Evolutionary conservation across 2,797 vertebrate genomes (phyloP).

Genomic region (Semotilus atromaculatus): DNA sequence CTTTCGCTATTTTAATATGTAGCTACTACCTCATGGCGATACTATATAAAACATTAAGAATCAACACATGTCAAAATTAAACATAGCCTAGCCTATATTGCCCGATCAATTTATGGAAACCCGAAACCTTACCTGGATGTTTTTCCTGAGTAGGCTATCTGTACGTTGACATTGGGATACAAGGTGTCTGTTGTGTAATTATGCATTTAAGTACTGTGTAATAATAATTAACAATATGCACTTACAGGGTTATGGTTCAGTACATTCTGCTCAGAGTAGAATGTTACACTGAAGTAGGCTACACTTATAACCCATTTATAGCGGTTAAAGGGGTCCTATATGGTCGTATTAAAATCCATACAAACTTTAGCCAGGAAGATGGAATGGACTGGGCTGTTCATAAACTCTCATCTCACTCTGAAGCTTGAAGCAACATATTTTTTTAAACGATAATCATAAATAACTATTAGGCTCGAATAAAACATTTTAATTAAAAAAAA

Average conservation of each 20-base stretch:
- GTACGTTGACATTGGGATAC: background rate
- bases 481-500: slow-evolving; percentile 94
- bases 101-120: background rate
- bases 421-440: slow-evolving; percentile 17
- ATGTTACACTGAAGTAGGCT: background rate
- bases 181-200: too few species aligned
- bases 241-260: too few species aligned
- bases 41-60: slow-evolving; percentile 60
- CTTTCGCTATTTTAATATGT: slow-evolving; percentile 74
- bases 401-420: background rate
- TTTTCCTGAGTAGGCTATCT: background rate
- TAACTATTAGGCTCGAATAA: slow-evolving; percentile 15
- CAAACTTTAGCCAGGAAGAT: background rate
- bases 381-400: background rate
- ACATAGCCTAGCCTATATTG: background rate
- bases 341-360: background rate
- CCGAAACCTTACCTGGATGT: background rate
- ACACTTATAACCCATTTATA: background rate
- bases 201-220: too few species aligned
- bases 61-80: slow-evolving; percentile 89
- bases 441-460: slow-evolving; percentile 10
- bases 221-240: too few species aligned
- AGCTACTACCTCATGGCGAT: slow-evolving; percentile 13
- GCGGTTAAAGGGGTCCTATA: background rate
- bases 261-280: background rate